A percentile compares a stretch with the other conserved stretches of the same genome.
These are phyloP conservation scores for Arizona elegans DNA, from an alignment of 2,113 vertebrate genomes.

Conservation along the genomic window DNA sequence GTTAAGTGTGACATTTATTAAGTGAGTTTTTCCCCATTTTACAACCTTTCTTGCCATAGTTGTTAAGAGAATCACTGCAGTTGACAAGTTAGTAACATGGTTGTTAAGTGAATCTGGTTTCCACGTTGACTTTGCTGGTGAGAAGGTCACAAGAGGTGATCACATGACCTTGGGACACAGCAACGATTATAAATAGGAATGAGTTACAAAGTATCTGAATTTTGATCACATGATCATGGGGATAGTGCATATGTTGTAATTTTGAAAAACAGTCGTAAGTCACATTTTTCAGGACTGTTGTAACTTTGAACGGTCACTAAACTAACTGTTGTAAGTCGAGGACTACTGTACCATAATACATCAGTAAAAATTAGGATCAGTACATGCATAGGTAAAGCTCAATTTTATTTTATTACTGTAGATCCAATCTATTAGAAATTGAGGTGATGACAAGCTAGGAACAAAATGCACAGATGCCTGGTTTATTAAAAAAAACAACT, in stretches of 20 bases:
- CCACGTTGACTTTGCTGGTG: background rate
- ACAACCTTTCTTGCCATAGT: background rate
- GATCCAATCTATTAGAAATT: background rate
- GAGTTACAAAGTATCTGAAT: background rate
- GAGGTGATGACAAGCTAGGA: background rate
- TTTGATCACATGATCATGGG: background rate
- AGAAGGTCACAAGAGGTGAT: background rate
- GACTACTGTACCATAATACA: background rate
- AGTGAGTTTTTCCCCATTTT: background rate
- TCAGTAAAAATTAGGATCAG: background rate
- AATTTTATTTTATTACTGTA: background rate
- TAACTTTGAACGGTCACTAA: background rate
- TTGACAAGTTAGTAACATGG: background rate
- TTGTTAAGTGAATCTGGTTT: background rate
- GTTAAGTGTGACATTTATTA: background rate
- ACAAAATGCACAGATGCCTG: background rate
- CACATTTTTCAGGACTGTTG: background rate
- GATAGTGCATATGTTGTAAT: background rate
- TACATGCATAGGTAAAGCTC: background rate
- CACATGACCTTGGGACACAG: background rate
- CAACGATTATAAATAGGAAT: background rate
- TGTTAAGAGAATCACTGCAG: background rate
- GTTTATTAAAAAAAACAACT: background rate
- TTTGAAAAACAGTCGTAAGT: background rate
- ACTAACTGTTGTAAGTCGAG: background rate